Evolutionary conservation across 2,113 vertebrate genomes (phyloP), one percentile per base, ranked within the genome.

Genomic region (Sinocyclocheilus maitianheensis): DNA sequence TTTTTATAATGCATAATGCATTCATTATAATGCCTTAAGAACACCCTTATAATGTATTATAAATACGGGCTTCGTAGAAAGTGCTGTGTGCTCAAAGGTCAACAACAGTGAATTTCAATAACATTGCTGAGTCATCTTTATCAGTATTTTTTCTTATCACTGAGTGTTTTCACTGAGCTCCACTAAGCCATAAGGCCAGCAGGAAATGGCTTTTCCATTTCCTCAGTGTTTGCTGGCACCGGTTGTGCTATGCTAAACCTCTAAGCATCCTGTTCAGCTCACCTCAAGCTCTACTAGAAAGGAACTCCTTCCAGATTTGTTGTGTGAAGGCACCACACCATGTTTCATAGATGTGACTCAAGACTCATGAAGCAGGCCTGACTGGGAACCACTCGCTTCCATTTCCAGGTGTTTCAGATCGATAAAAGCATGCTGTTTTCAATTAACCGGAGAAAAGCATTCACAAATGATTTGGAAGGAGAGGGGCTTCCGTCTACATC

Each of bases 401-500:
- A 83, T 43, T 88, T 89, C 78, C 14, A 43, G 88, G 88, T 81
- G 86, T 89, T 87, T 82, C 58, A 74, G 65, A 84, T 86, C n/a
- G 81, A 89, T 90, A 88, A 86, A 84, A 72, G 24, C 76, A 65
- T 71, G 60, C 20, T 85, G 67, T 40, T 80, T 55, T 69, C 60
- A 85, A 84, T 67, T 55, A 60, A 79, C 65, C 60, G n/a, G 7
- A 75, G 48, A 18, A 51, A 63, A 65, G 71, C 24, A 77, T 53
- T 81, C 53, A 24, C 30, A 20, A 9, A 46, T 34, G 79, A 22
- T 48, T 37, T 22, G 34, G 84, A 48, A 43, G 43, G 26, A 88
- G 63, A 83, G 72, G 55, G 58, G 53, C 18, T 62, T 79, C 75
- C 20, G 5, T 37, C 43, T n/a, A 30, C 81, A 69, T 40, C 24